Evolutionary conservation across 2,113 vertebrate genomes (phyloP).

Genomic region (Emydocephalus ijimae): DNA sequence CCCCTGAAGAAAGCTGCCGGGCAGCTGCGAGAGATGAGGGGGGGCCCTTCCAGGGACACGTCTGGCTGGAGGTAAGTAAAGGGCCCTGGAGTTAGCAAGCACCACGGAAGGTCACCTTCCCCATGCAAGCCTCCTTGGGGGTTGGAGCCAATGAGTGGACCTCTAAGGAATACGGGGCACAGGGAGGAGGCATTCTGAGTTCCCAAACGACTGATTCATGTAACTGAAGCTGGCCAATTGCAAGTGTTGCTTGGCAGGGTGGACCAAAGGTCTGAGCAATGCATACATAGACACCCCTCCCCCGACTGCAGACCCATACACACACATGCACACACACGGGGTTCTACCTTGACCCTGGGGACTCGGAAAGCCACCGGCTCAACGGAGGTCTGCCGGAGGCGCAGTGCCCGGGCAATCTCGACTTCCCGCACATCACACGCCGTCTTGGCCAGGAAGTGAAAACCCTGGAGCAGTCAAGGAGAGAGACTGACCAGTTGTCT

Average conservation of each 20-base stretch:
- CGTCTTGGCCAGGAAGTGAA: slow-evolving; percentile 85
- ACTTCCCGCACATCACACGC: slow-evolving; percentile 85
- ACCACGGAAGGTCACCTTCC: not conserved
- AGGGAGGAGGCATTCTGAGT: not conserved
- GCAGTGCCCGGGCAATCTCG: slow-evolving; percentile 83
- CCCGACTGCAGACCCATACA: not conserved
- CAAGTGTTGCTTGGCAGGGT: not conserved
- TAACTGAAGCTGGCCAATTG: not conserved
- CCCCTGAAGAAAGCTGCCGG: not conserved
- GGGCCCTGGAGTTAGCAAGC: not conserved
- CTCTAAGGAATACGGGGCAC: not conserved
- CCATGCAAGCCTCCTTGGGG: not conserved
- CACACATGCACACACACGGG: no score
- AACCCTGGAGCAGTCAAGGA: slow-evolving; percentile 72
- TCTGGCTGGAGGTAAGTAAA: not conserved
- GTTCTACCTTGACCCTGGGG: slow-evolving; percentile 83
- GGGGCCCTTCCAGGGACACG: no score
- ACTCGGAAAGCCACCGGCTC: slow-evolving; percentile 88
- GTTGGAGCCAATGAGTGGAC: not conserved
- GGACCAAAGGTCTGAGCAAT: not conserved
- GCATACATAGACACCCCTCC: not conserved
- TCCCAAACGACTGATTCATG: no score
- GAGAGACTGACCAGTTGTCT: not conserved
- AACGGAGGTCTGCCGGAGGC: slow-evolving; percentile 81
- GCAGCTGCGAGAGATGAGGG: not conserved